Conservation (phyloP, 2,113 vertebrate genomes). For the Ophthalmolycus amberensis region DNA sequence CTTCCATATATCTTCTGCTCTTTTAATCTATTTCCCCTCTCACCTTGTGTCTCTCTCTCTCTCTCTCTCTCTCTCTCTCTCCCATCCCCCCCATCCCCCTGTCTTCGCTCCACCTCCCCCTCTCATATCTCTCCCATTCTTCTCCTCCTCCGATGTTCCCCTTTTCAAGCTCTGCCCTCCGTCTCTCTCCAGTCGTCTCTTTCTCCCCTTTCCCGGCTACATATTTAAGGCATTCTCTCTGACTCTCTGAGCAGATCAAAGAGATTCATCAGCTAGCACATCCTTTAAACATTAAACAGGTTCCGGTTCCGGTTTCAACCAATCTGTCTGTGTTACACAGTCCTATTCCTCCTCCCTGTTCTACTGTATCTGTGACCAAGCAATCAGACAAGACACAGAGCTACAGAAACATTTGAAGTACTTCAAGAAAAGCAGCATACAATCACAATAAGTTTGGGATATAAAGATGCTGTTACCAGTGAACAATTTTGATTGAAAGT, state of each 20-base stretch:
- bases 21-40: slow-evolving; percentile 57
- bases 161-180: slow-evolving; percentile 19
- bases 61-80: too few species aligned
- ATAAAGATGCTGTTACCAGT: background rate
- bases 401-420: background rate
- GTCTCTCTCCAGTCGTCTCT: background rate
- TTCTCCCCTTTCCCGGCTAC: slow-evolving; percentile 5
- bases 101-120: background rate
- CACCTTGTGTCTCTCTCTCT: slow-evolving; percentile 45
- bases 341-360: background rate
- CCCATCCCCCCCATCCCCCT: background rate
- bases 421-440: background rate
- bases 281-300: slow-evolving; percentile 61
- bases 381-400: slow-evolving; percentile 7
- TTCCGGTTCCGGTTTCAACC: slow-evolving; percentile 52
- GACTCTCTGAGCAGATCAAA: slow-evolving; percentile 21
- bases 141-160: slow-evolving; percentile 2
- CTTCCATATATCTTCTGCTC: slow-evolving; percentile 49
- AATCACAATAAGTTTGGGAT: background rate
- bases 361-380: background rate
- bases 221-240: slow-evolving; percentile 36
- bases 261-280: slow-evolving; percentile 45
- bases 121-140: background rate
- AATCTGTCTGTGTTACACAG: slow-evolving; percentile 43
- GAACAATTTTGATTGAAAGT: too few species aligned